A percentile compares a stretch with the other conserved stretches of the same genome.
These are phyloP conservation scores for Andrena fulva DNA, from an alignment of 2,888 invertebrate genomes.

Conservation along the genomic window DNA sequence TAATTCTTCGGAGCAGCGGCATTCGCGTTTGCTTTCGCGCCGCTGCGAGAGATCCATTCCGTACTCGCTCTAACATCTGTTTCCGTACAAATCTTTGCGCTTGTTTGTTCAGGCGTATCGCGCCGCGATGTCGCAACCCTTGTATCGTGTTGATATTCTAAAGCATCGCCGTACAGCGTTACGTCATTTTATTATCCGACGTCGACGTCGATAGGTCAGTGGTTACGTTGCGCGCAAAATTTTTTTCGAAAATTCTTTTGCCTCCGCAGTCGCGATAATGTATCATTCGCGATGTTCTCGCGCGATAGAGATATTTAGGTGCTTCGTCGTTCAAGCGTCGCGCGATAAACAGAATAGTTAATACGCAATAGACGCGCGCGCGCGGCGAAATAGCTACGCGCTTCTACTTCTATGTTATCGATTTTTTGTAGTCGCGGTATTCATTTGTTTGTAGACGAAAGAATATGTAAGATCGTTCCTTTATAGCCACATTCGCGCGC, in stretches of 20 bases:
- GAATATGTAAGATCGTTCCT: constrained; percentile 36
- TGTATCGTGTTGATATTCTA: constrained; percentile 44
- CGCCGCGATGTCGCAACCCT: constrained; percentile 23
- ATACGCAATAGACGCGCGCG: constrained; percentile 7
- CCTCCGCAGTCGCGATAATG: background rate
- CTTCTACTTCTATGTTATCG: constrained; percentile 15
- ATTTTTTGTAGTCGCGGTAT: constrained; percentile 16
- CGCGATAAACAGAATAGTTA: constrained; percentile 3
- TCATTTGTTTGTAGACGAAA: constrained; percentile 53
- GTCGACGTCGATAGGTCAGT: constrained; percentile 72
- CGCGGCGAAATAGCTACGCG: constrained; percentile 10
- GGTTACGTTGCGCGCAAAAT: constrained; percentile 64
- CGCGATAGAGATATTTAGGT: constrained; percentile 27
- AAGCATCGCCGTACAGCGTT: constrained; percentile 62
- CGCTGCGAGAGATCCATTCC: constrained; percentile 58
- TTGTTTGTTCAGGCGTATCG: constrained; percentile 39
- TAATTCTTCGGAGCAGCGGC: constrained; percentile 43
- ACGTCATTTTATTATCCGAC: constrained; percentile 66
- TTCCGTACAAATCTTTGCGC: constrained; percentile 45
- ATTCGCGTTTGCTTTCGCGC: constrained; percentile 26
- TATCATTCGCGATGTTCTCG: background rate
- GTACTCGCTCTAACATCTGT: constrained; percentile 33
- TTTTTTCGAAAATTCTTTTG: constrained; percentile 39
- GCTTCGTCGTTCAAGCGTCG: constrained; percentile 7
- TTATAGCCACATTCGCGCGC: constrained; percentile 40